Evolutionary conservation across 2,797 vertebrate genomes (phyloP).

Genomic region (Darevskia mixta): DNA sequence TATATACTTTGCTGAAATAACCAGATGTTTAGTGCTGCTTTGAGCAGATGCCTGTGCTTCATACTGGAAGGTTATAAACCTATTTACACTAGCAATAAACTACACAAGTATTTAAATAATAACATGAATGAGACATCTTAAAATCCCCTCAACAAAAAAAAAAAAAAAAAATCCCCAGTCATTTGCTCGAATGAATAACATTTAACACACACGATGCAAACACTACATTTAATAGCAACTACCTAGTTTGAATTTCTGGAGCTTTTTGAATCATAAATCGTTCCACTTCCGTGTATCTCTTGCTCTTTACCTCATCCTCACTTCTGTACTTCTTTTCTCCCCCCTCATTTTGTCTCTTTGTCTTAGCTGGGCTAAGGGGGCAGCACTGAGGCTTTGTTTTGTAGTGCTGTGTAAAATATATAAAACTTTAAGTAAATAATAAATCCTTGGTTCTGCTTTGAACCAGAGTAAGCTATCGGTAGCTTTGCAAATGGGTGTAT

Average conservation of each 20-base stretch:
- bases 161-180: neutral
- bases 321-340: neutral
- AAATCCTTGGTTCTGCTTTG: constrained; percentile 19
- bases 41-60: constrained; percentile 78
- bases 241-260: constrained; percentile 15
- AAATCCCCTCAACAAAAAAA: constrained; percentile 1
- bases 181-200: constrained; percentile 11
- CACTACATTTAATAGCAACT: constrained; percentile 2
- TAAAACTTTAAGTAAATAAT: constrained; percentile 20
- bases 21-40: constrained; percentile 78
- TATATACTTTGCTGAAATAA: constrained; percentile 79
- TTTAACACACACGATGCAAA: constrained; percentile 1
- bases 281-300: neutral
- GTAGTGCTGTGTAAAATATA: neutral
- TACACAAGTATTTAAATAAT: constrained; percentile 72
- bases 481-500: constrained; percentile 48
- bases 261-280: neutral
- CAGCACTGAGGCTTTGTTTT: neutral
- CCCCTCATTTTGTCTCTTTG: neutral
- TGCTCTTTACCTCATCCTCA: neutral
- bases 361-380: too few species aligned
- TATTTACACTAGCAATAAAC: constrained; percentile 73
- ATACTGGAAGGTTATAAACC: constrained; percentile 76
- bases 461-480: constrained; percentile 25
- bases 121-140: constrained; percentile 56